Conservation (phyloP, 2,888 invertebrate species). For the Clivina fossor region DNA sequence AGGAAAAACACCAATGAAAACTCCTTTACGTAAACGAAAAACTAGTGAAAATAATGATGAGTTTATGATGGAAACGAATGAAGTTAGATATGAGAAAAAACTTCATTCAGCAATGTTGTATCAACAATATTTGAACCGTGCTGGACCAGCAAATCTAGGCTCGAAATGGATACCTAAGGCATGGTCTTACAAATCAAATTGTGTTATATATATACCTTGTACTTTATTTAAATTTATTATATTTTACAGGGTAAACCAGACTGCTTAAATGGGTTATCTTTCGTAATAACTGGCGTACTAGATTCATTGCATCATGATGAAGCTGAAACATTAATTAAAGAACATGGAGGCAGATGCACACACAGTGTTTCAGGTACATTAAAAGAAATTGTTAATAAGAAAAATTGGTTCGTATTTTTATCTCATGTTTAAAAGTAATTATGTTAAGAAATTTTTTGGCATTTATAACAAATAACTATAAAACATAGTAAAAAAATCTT, state of each 20-base stretch:
- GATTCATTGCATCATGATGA: conserved; percentile 87
- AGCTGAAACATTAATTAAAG: conserved; percentile 69
- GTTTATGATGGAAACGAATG: conserved; percentile 58
- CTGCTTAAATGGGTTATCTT: conserved; percentile 70
- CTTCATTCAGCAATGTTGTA: conserved; percentile 67
- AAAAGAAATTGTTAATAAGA: no score
- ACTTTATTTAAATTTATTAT: no score
- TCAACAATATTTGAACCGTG: conserved; percentile 73
- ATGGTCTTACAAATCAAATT: conserved; percentile 36
- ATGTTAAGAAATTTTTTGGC: no score
- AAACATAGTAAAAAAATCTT: no score
- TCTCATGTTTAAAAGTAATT: no score
- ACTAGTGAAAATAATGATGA: conserved; percentile 45
- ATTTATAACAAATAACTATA: no score
- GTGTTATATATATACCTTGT: no score
- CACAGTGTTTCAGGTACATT: conserved; percentile 66
- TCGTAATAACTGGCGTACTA: conserved; percentile 81
- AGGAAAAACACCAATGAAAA: no score
- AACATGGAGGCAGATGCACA: conserved; percentile 80
- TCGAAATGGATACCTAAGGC: conserved; percentile 82
- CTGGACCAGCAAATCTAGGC: conserved; percentile 80
- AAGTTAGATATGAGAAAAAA: conserved; percentile 69
- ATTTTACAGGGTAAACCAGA: conserved; percentile 66
- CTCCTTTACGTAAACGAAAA: conserved; percentile 44
- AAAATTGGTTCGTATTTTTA: no score